Conservation (phyloP, 2,888 invertebrate species). For the Cantharis rustica region DNA sequence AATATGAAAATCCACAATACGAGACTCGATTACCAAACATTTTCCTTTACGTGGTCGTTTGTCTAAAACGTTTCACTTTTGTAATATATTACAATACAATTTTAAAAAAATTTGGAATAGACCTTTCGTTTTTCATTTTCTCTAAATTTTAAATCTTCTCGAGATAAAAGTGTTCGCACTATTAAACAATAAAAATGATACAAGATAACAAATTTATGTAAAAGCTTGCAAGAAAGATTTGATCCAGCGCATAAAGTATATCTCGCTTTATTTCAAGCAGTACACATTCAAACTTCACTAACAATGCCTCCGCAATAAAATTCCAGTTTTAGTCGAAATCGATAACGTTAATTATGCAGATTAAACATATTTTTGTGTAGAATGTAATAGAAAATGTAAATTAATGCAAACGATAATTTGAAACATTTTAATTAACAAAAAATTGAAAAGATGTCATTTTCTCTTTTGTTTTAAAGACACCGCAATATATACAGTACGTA, state of each 20-base stretch:
- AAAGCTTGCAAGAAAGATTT: background rate
- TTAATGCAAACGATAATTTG: background rate
- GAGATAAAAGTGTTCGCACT: background rate
- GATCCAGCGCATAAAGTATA: background rate
- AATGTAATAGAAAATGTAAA: background rate
- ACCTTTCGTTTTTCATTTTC: background rate
- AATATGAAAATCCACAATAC: constrained; percentile 1
- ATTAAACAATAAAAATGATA: background rate
- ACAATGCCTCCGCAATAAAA: background rate
- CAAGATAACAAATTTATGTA: background rate
- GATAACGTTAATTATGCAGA: background rate
- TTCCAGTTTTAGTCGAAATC: background rate
- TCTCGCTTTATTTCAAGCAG: background rate
- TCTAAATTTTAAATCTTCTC: background rate
- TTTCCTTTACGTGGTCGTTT: background rate
- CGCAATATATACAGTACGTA: background rate
- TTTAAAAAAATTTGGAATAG: background rate
- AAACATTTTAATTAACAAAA: background rate
- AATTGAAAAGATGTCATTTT: background rate
- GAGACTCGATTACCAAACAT: constrained; percentile 2
- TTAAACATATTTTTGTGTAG: background rate
- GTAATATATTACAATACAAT: background rate
- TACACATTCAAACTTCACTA: background rate
- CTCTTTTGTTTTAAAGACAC: background rate
- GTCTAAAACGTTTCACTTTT: background rate